Evolutionary conservation across 2,113 vertebrate genomes (phyloP).

Genomic region (Menidia beryllina): DNA sequence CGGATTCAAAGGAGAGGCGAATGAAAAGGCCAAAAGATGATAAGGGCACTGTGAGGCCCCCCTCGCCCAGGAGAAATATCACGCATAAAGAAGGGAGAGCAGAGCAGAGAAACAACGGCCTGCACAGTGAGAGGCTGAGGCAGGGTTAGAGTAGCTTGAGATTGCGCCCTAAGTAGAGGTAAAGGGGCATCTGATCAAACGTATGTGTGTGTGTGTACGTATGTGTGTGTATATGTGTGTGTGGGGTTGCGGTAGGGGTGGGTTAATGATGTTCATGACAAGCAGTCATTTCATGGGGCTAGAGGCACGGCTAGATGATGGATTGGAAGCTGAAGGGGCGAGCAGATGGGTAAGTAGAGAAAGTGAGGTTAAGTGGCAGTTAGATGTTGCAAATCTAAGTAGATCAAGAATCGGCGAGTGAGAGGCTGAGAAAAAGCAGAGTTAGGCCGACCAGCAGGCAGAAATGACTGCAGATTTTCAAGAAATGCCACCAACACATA

Average conservation of each 20-base stretch:
- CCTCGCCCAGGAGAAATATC: conserved; percentile 76
- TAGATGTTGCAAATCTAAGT: conserved; percentile 82
- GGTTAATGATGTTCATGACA: conserved; percentile 72
- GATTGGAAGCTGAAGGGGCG: conserved; percentile 72
- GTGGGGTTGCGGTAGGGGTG: conserved; percentile 30
- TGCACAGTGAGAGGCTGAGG: conserved; percentile 72
- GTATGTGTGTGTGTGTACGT: conserved; percentile 34
- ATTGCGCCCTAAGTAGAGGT: conserved; percentile 83
- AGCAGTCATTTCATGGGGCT: conserved; percentile 73
- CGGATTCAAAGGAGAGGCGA: conserved; percentile 80
- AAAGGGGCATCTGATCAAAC: conserved; percentile 80
- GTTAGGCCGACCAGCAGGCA: conserved; percentile 17
- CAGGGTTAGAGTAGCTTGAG: conserved; percentile 82
- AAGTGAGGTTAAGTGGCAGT: conserved; percentile 86
- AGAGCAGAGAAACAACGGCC: conserved; percentile 78
- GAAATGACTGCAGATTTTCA: conserved; percentile 19
- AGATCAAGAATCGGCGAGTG: conserved; percentile 72
- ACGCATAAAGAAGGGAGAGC: conserved; percentile 80
- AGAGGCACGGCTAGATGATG: conserved; percentile 67
- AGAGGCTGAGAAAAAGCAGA: conserved; percentile 37
- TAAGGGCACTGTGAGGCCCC: conserved; percentile 79
- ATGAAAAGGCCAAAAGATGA: conserved; percentile 83
- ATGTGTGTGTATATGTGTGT: conserved; percentile 24
- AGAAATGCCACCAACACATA: conserved; percentile 37
- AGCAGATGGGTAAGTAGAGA: conserved; percentile 81